Base-by-base conservation (phyloP, 2,888 invertebrate species). In the Synergus laeviventris region DNA sequence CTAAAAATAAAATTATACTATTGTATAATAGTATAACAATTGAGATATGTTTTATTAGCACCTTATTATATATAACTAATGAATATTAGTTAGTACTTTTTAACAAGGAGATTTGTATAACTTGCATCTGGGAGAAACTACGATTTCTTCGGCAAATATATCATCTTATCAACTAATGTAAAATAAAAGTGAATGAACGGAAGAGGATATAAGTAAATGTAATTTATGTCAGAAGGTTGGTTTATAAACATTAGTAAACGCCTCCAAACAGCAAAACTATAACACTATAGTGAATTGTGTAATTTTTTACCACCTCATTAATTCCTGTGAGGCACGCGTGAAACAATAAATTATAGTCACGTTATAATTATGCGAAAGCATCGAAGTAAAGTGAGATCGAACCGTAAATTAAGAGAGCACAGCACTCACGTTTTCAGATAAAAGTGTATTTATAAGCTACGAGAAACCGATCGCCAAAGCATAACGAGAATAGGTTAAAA, bases 401-500 rank as follows among this genome's bases (percentile, higher is more conserved):
- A n/a, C 45, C 45, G n/a, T 45, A 45, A 45, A 45, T 45, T 45
- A 45, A 45, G 45, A 45, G 45, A 45, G 16, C 16, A 45, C 45
- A 45, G 45, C n/a, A 45, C 45, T 45, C 45, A 45, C 45, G 45
- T 45, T 45, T 45, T 45, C 45, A 45, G 14, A 45, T 45, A 45
- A 45, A 45, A 45, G 5, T 16, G 14, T 45, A 45, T 7, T 45
- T 45, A n/a, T n/a, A 5, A 45, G 62, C 36, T 49, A 74, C 74
- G 76, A 76, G 81, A 83, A 82, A 82, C 79, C 76, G 78, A 78
- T 59, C 83, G 78, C 31, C 78, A 78, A 76, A 74, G 74, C 82
- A 78, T 79, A 81, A 82, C 81, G 80, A 79, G 79, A 16, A 45
- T 45, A n/a, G 76, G 82, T 79, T 80, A 81, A 80, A 78, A 83